Conservation (phyloP, 2,888 invertebrate species). For the Disparrhopalites patrizii region DNA sequence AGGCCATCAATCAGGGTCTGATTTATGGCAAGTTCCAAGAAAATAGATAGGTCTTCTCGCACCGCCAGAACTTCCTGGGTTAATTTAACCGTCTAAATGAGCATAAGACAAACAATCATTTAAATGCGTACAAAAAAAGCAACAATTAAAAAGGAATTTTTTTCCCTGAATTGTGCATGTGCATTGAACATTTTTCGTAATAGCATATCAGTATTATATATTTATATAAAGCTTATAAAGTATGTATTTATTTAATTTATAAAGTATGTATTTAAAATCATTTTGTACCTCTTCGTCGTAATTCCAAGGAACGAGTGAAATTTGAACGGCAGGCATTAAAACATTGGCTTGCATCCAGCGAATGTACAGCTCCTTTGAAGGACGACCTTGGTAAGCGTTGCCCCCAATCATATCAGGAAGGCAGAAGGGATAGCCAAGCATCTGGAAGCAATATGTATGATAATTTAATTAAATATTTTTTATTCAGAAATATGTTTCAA, state of each 20-base stretch:
- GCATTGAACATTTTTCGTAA: too few relatives aligned
- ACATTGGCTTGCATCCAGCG: conserved; percentile 75
- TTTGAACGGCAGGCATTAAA: conserved; percentile 75
- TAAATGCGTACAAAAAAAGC: too few relatives aligned
- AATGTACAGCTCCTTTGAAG: too few relatives aligned
- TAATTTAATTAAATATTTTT: not conserved
- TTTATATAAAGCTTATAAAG: not conserved
- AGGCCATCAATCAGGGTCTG: conserved; percentile 60
- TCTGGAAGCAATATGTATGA: not conserved
- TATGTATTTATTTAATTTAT: conserved; percentile 31
- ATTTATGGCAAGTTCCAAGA: conserved; percentile 58
- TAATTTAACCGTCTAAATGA: conserved; percentile 28
- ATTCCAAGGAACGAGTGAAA: conserved; percentile 75
- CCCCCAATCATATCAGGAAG: not conserved
- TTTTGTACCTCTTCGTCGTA: conserved; percentile 63
- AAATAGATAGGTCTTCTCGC: conserved; percentile 23
- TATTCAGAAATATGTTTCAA: not conserved
- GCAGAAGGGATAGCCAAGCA: conserved; percentile 7
- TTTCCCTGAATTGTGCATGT: not conserved
- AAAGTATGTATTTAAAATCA: too few relatives aligned
- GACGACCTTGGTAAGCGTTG: too few relatives aligned
- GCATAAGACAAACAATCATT: not conserved
- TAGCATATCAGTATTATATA: not conserved
- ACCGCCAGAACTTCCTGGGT: conserved; percentile 26
- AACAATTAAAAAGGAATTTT: not conserved